Conservation (phyloP, 2,888 invertebrate species). For the Orthonevra nobilis region DNA sequence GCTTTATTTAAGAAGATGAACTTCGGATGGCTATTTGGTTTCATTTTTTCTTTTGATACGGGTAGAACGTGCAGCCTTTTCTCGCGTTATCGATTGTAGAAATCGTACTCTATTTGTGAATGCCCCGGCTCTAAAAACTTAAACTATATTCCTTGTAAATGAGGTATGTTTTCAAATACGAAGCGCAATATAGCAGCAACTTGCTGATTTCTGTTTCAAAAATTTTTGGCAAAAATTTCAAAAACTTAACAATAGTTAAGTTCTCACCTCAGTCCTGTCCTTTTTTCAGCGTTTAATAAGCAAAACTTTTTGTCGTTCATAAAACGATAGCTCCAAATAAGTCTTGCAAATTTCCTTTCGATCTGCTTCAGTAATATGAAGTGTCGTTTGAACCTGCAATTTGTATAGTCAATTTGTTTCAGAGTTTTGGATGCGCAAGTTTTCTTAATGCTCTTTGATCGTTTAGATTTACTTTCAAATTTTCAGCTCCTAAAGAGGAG, state of each 20-base stretch:
- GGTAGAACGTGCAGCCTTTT: too few relatives aligned
- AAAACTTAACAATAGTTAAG: not conserved
- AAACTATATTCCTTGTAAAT: not conserved
- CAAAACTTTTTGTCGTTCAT: not conserved
- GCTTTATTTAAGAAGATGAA: too few relatives aligned
- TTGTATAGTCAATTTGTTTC: slow-evolving; percentile 2
- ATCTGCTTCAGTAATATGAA: too few relatives aligned
- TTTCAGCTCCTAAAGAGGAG: too few relatives aligned
- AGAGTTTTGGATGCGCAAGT: too few relatives aligned
- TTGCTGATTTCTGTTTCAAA: not conserved
- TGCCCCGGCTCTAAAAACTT: slow-evolving; percentile 3
- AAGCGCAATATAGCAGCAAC: not conserved
- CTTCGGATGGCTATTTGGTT: too few relatives aligned
- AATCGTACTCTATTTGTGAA: slow-evolving; percentile 1
- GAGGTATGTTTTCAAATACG: not conserved
- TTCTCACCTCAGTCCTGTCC: too few relatives aligned
- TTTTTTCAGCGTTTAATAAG: not conserved
- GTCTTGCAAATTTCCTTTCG: too few relatives aligned
- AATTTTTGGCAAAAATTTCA: not conserved
- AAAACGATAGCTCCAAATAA: not conserved
- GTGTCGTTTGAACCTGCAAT: slow-evolving; percentile 10
- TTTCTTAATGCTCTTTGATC: too few relatives aligned
- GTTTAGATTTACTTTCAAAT: too few relatives aligned
- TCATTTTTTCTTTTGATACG: too few relatives aligned
- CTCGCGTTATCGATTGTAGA: too few relatives aligned